These are phyloP conservation scores for Sarcophaga caerulescens DNA, from an alignment of 2,888 invertebrate species.

Conservation along the genomic window DNA sequence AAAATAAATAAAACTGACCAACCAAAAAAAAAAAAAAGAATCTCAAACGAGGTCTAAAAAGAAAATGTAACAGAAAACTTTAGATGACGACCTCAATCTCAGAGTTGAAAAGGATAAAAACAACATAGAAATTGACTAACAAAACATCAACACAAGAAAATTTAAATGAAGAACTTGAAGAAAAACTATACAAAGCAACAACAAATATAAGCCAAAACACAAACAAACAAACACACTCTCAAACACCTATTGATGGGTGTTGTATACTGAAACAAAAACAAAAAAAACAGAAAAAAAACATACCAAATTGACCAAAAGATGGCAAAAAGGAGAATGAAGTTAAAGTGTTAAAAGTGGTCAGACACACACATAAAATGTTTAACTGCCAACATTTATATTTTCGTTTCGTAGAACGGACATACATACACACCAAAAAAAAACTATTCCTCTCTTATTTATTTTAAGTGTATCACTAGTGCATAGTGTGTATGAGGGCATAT, in stretches of 20 bases:
- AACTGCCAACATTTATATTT: constrained; percentile 21
- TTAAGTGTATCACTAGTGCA: background rate
- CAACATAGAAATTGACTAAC: constrained; percentile 17
- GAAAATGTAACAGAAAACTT: constrained; percentile 28
- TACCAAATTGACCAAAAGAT: too few species aligned
- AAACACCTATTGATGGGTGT: background rate
- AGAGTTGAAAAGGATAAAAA: constrained; percentile 25
- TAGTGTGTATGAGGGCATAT: background rate
- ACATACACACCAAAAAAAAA: background rate
- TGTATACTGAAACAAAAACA: background rate
- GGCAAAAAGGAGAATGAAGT: background rate
- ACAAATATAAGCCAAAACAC: background rate
- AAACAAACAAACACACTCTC: background rate
- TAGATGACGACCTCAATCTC: constrained; percentile 46
- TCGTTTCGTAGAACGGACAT: background rate
- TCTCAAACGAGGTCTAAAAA: background rate
- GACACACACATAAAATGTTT: constrained; percentile 24
- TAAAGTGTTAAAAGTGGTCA: constrained; percentile 48
- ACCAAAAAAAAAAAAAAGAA: constrained; percentile 14
- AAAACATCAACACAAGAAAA: constrained; percentile 31
- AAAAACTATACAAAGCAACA: constrained; percentile 30
- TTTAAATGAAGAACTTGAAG: constrained; percentile 38
- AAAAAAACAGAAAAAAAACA: background rate
- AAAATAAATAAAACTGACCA: constrained; percentile 48
- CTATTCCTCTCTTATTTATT: too few species aligned